Conservation (phyloP, 2,888 invertebrate species). For the Andrena marginata region DNA sequence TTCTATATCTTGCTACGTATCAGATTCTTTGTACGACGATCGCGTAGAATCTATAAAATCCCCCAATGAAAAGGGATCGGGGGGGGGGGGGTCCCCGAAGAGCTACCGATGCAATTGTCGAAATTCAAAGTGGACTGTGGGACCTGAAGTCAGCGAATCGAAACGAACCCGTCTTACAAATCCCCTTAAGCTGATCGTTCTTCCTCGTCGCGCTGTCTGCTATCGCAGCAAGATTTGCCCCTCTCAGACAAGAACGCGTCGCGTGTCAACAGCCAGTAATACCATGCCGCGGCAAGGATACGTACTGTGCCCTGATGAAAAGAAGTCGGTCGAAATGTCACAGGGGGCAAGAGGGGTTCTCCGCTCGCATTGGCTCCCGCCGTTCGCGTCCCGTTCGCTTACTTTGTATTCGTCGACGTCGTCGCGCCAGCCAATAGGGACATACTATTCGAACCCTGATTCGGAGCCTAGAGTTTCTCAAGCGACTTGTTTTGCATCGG, state of each 20-base stretch:
- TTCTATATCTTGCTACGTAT: too few species aligned
- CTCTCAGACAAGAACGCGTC: background rate
- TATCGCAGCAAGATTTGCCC: background rate
- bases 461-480: too few species aligned
- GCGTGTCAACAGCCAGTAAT: background rate
- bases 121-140: constrained; percentile 21
- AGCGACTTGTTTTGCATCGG: too few species aligned
- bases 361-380: too few species aligned
- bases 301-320: too few species aligned
- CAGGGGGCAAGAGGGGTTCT: too few species aligned
- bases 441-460: too few species aligned
- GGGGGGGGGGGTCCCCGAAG: background rate
- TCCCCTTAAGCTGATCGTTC: constrained; percentile 11
- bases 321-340: too few species aligned
- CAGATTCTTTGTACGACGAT: background rate
- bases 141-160: constrained; percentile 31
- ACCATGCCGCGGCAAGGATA: too few species aligned
- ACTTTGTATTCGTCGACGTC: too few species aligned
- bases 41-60: background rate
- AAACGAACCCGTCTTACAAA: background rate
- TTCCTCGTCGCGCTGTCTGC: constrained; percentile 29
- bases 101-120: constrained; percentile 5
- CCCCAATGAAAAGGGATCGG: background rate
- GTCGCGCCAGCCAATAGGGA: too few species aligned
- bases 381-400: too few species aligned